Conservation (phyloP, 2,888 invertebrate species). For the Idaea dimidiata region DNA sequence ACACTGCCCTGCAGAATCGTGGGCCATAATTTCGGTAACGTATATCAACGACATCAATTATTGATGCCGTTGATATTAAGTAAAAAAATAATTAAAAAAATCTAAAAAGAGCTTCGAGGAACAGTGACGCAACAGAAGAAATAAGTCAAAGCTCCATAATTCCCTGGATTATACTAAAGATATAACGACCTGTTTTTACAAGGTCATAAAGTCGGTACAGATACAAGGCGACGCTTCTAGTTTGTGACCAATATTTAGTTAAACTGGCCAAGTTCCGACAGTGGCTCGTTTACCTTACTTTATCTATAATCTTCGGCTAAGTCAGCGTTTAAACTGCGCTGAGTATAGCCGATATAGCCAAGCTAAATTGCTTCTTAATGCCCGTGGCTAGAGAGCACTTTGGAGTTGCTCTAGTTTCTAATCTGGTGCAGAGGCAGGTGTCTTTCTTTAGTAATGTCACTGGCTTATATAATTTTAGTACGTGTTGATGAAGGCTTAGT, state of each 20-base stretch:
- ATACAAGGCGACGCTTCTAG: constrained; percentile 2
- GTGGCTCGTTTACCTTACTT: constrained; percentile 24
- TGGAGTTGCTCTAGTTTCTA: neutral
- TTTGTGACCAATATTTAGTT: constrained; percentile 16
- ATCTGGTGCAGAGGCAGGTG: neutral
- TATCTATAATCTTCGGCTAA: constrained; percentile 35
- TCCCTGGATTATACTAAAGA: neutral
- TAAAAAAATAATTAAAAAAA: too few species aligned
- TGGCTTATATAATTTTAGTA: neutral
- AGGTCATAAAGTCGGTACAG: neutral
- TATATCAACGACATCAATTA: too few species aligned
- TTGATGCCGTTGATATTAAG: too few species aligned
- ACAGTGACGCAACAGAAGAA: too few species aligned
- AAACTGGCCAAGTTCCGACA: constrained; percentile 14
- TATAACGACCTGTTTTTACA: neutral
- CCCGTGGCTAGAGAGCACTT: neutral
- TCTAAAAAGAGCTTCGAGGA: too few species aligned
- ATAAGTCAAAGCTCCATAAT: neutral
- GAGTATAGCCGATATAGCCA: neutral
- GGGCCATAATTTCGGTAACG: too few species aligned
- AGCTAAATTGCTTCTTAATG: neutral
- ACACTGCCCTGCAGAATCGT: too few species aligned
- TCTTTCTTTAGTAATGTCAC: neutral
- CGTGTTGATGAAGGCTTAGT: neutral
- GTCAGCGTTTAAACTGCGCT: constrained; percentile 9